Conservation (phyloP, 2,888 invertebrate genomes). For the Amphipyra tragopoginis region DNA sequence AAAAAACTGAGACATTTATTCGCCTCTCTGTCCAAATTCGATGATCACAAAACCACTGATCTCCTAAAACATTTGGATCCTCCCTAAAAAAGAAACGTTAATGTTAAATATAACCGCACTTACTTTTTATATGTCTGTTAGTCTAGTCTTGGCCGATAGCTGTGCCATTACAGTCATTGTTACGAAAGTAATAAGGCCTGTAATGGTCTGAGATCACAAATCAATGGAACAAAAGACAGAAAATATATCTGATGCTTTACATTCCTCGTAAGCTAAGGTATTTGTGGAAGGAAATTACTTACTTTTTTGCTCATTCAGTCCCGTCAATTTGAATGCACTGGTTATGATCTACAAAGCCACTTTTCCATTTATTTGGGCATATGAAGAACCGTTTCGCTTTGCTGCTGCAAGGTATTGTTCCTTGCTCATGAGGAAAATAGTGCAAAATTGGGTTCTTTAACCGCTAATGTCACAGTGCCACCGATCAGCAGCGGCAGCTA, state of each 20-base stretch:
- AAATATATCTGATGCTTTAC: slow-evolving; percentile 36
- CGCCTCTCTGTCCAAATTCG: slow-evolving; percentile 11
- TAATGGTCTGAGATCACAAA: slow-evolving; percentile 41
- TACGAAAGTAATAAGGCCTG: slow-evolving; percentile 37
- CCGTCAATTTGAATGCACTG: neutral
- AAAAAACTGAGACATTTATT: slow-evolving; percentile 14
- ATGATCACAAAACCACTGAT: slow-evolving; percentile 14
- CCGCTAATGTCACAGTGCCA: too few species aligned
- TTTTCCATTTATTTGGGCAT: too few species aligned
- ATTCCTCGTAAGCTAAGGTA: slow-evolving; percentile 32
- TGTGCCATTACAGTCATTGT: slow-evolving; percentile 39
- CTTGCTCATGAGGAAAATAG: too few species aligned
- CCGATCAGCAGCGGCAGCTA: too few species aligned
- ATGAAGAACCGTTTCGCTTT: too few species aligned
- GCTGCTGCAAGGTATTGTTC: too few species aligned
- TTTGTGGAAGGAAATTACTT: slow-evolving; percentile 25
- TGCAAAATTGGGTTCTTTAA: too few species aligned
- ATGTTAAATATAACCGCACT: slow-evolving; percentile 35
- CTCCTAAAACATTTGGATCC: slow-evolving; percentile 18
- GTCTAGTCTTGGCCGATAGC: slow-evolving; percentile 17
- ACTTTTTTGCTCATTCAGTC: too few species aligned
- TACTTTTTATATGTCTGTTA: slow-evolving; percentile 25
- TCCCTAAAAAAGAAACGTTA: slow-evolving; percentile 9
- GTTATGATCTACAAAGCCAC: too few species aligned
- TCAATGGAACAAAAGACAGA: slow-evolving; percentile 40